phyloP scores from a whole-genome alignment of 1,140 invertebrate species.

The Spodoptera frugiperda region DNA sequence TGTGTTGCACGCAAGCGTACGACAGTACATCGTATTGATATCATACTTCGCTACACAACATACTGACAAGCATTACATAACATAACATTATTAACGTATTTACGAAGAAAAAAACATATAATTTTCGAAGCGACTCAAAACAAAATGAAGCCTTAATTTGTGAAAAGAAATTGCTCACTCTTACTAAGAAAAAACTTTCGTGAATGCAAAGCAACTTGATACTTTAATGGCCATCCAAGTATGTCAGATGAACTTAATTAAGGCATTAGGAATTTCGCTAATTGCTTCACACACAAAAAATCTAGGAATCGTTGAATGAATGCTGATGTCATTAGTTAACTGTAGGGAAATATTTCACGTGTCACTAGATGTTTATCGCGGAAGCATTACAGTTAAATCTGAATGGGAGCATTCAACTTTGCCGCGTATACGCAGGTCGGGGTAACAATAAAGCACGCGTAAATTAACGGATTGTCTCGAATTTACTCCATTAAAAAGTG shows the following conservation, averaged over 20 bases:
- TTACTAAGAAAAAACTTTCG: neutral
- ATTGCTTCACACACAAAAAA: neutral
- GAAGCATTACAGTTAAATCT: constrained; percentile 24
- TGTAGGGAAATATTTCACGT: constrained; percentile 19
- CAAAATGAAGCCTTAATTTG: constrained; percentile 2
- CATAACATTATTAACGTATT: neutral
- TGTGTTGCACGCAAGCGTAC: constrained; percentile 6
- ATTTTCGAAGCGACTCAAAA: neutral
- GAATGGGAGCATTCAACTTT: constrained; percentile 5
- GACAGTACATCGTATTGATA: neutral
- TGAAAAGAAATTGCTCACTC: neutral
- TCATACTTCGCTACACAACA: neutral
- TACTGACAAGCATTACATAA: neutral
- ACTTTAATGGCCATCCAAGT: neutral
- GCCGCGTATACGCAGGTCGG: neutral
- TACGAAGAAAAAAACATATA: neutral
- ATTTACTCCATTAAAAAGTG: neutral
- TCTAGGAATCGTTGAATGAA: neutral
- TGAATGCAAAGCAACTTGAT: neutral
- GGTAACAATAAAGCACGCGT: neutral
- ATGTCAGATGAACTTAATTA: constrained; percentile 16
- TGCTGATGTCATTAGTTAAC: constrained; percentile 14
- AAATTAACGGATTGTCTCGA: neutral
- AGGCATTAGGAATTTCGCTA: constrained; percentile 4
- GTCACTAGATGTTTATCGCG: constrained; percentile 21